Base-by-base conservation (phyloP, 1,140 invertebrate species). In the Arion vulgaris region DNA sequence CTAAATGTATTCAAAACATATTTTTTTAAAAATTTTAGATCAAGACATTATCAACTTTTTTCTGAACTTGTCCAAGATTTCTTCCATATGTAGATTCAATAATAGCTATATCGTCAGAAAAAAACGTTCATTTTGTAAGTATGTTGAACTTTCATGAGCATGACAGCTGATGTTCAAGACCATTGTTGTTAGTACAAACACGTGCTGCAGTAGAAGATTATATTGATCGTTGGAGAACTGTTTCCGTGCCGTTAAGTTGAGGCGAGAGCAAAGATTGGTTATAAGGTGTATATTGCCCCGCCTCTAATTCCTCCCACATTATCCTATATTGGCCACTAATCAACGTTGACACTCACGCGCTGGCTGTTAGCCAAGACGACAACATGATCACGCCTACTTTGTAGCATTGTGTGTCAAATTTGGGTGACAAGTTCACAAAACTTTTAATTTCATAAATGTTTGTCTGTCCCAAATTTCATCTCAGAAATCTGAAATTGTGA, bases 381-480 rank as follows among this genome's bases (percentile, higher is more conserved):
- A 5, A 2, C 4, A n/a, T 66, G 1, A 66, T 28, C 62, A 66
- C 62, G 62, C 62, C 62, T 28, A 66, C 9, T 32, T 32, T 23
- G n/a, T 32, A 13, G 11, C 62, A 5, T 66, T 9, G 62, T 66
- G 62, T 66, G 28, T 32, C 62, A 66, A 23, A 66, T 4, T 13
- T 32, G 2, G 62, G 32, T 66, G 28, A 32, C 28, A 32, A 66
- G 28, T 7, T 32, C 7, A 4, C 17, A 32, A 66, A 66, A 28
- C 11, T 7, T 32, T 66, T 66, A 66, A 66, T 66, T 66, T 66
- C 28, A 66, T 66, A 66, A 66, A 11, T 7, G n/a, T n/a, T 66
- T 66, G 62, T 66, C n/a, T 66, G n/a, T n/a, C 32, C 62, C n/a
- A 34, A 66, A 57, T n/a, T 57, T 57, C 53, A n/a, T 57, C 15